A percentile compares a stretch with the other conserved stretches of the same genome.
Conservation (phyloP, 2,888 invertebrate genomes). For the Amphipoea lucens region DNA sequence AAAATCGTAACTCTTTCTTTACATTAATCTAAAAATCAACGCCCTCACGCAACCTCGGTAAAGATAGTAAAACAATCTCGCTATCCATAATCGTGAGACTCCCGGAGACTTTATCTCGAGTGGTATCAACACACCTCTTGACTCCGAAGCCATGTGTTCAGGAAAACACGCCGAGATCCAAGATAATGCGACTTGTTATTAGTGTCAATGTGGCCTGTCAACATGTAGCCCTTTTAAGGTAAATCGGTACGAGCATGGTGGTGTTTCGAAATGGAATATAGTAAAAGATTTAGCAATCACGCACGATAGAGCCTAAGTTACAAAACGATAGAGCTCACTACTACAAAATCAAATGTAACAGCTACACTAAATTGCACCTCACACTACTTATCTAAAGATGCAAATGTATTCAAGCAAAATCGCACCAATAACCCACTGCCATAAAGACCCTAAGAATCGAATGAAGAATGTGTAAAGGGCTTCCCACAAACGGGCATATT, state of each 20-base stretch:
- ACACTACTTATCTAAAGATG: slow-evolving; percentile 20
- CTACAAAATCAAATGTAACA: slow-evolving; percentile 7
- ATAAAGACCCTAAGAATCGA: slow-evolving; percentile 24
- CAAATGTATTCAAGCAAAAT: slow-evolving; percentile 30
- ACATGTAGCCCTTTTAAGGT: slow-evolving; percentile 44
- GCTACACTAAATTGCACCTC: neutral
- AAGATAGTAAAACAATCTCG: slow-evolving; percentile 11
- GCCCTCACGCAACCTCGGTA: neutral
- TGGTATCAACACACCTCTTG: slow-evolving; percentile 57
- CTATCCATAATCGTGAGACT: slow-evolving; percentile 27
- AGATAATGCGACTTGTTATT: slow-evolving; percentile 53
- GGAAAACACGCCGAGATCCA: slow-evolving; percentile 38
- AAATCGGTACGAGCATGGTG: slow-evolving; percentile 29
- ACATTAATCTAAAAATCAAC: neutral
- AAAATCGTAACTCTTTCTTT: neutral
- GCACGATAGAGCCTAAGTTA: neutral
- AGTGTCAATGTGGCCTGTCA: slow-evolving; percentile 54
- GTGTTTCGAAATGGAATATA: slow-evolving; percentile 3
- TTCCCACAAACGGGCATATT: slow-evolving; percentile 57
- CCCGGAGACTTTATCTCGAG: slow-evolving; percentile 51
- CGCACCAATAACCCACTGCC: slow-evolving; percentile 51
- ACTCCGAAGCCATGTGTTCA: slow-evolving; percentile 61
- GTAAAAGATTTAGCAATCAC: slow-evolving; percentile 13
- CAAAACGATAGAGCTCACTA: slow-evolving; percentile 1
- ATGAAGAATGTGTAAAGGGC: slow-evolving; percentile 51